Evolutionary conservation across 2,888 invertebrate species (phyloP).

Genomic region (Mesorhabditis sp.): DNA sequence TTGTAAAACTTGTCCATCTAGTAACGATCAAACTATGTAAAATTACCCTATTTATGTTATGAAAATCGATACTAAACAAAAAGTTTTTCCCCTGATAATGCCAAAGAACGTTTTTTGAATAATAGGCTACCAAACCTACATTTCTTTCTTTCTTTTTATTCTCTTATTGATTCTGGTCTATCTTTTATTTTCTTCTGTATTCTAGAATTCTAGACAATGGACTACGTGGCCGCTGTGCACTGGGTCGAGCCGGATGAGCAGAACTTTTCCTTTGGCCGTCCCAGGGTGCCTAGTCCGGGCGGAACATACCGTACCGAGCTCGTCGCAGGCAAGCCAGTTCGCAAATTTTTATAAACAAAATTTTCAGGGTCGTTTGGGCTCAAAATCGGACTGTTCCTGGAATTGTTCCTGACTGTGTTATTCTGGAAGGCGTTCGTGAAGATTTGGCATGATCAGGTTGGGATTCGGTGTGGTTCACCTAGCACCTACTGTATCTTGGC

Average conservation of each 20-base stretch:
- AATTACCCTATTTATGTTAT: no score
- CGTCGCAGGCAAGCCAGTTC: neutral
- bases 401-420: neutral
- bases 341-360: neutral
- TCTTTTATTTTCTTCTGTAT: no score
- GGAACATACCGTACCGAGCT: neutral
- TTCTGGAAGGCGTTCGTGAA: conserved; percentile 4
- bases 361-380: neutral
- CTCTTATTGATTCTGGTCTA: no score
- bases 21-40: no score
- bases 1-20: no score
- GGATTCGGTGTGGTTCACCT: neutral
- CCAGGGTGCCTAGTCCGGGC: no score
- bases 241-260: neutral
- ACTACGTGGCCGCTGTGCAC: conserved; percentile 2
- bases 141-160: no score
- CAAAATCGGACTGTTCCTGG: neutral
- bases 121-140: no score
- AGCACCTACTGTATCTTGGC: no score
- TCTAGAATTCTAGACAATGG: neutral
- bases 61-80: no score
- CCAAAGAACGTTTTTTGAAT: no score
- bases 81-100: no score
- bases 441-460: neutral
- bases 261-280: neutral